Evolutionary conservation across 2,888 invertebrate genomes (phyloP), one percentile per base, ranked within the genome.

Genomic region (Cheiracanthium punctorium): DNA sequence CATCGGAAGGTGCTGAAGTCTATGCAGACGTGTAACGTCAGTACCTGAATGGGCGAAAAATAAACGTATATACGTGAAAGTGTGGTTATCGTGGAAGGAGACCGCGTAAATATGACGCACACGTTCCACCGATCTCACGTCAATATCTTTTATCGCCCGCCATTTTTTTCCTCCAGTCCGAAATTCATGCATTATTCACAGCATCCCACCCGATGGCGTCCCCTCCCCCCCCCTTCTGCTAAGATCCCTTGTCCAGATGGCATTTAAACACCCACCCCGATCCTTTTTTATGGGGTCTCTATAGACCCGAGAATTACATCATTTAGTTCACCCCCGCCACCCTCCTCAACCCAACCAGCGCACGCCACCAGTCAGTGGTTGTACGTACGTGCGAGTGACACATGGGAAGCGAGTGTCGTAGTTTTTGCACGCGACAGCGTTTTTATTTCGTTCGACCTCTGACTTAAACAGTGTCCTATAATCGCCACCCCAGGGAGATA

Each of bases 291-390:
- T 72, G 73, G 70, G 41, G n/a, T 17, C 58, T 37, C 70, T 64
- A 75, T 75, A 75, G 67, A 85, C 79, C 77, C 74, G 84, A 73
- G 79, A 79, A 85, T 85, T 85, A 85, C 79, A 85, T 85, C 84
- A 85, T 85, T 85, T 85, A 85, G 79, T 85, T 58, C 69, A 37
- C 43, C 58, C 24, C 41, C 41, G 33, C 72, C 28, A 72, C 29
- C 52, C 17, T 28, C 58, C 71, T 30, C 24, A 1, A 33, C 5
- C 29, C 30, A 17, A 30, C 69, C 33, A n/a, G 7, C 17, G 8
- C 1, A 24, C 17, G 24, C 24, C n/a, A n/a, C 29, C 30, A 17
- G 29, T 52, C 33, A n/a, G 7, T n/a, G 8, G 12, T 20, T 24
- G 24, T 20, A 2, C 14, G 58, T 58, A 58, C 58, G 58, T 58